A percentile compares a stretch with the other conserved stretches of the same genome.
phyloP scores from a whole-genome alignment of 1,140 invertebrate genomes.

The Tigriopus japonicus region DNA sequence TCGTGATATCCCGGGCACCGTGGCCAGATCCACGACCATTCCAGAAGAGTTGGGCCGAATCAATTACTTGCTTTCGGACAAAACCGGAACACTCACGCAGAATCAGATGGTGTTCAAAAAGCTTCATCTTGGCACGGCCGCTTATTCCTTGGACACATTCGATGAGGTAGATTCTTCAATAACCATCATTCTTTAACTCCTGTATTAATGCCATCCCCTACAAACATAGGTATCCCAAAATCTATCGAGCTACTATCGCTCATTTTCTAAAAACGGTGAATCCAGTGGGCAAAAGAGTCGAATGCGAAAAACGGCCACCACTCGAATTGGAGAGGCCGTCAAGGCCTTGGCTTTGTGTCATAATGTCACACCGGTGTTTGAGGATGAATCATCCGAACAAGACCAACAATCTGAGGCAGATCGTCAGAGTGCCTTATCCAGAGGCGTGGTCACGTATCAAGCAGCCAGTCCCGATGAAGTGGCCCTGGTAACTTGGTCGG shows the following conservation, averaged over 20 bases:
- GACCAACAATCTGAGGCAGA: conserved; percentile 10
- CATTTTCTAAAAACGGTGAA: neutral
- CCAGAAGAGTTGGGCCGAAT: conserved; percentile 95
- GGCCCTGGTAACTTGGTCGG: conserved; percentile 58
- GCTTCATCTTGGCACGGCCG: conserved; percentile 70
- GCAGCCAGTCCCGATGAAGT: conserved; percentile 96
- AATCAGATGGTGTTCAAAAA: conserved; percentile 98
- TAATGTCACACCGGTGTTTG: conserved; percentile 95
- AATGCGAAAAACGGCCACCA: conserved; percentile 24
- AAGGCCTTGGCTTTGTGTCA: conserved; percentile 90
- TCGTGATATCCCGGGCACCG: conserved; percentile 73
- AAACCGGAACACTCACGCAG: conserved; percentile 95
- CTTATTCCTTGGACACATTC: conserved; percentile 69
- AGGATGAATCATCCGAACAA: conserved; percentile 32
- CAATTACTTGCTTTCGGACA: conserved; percentile 85
- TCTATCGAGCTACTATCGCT: neutral
- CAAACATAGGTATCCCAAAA: neutral
- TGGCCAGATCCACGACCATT: conserved; percentile 96
- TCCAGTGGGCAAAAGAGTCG: neutral
- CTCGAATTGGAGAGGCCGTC: conserved; percentile 67
- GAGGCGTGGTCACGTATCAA: conserved; percentile 37
- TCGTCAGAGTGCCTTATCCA: neutral
- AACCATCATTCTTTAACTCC: neutral
- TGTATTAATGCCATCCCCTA: neutral
- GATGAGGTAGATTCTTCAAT: conserved; percentile 42